Evolutionary conservation across 1,140 invertebrate species (phyloP).

Genomic region (Diorhabda carinulata): DNA sequence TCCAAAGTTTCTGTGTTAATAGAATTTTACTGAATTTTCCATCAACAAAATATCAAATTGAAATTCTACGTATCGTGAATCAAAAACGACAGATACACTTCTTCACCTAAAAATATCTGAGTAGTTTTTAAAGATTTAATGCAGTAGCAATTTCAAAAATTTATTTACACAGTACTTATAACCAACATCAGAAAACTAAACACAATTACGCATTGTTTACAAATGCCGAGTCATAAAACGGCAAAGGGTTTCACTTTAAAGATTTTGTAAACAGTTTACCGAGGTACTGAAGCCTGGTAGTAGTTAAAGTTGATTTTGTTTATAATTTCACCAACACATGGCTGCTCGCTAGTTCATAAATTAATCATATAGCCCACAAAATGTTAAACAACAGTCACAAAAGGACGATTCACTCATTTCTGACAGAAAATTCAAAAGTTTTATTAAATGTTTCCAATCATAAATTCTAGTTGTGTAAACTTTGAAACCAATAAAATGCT

Average conservation of each 20-base stretch:
- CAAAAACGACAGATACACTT: too few relatives aligned
- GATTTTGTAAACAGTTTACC: conserved; percentile 25
- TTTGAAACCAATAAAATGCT: conserved; percentile 6
- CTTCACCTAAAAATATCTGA: not conserved
- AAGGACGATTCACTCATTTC: conserved; percentile 14
- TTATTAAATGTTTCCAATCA: conserved; percentile 14
- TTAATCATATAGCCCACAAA: conserved; percentile 18
- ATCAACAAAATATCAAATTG: too few relatives aligned
- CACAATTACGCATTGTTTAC: conserved; percentile 27
- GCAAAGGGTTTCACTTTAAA: conserved; percentile 25
- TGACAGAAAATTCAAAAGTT: conserved; percentile 11
- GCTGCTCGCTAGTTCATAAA: conserved; percentile 24
- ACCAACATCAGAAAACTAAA: conserved; percentile 20
- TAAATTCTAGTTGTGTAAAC: conserved; percentile 11
- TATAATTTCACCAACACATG: conserved; percentile 27
- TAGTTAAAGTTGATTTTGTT: conserved; percentile 21
- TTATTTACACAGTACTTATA: conserved; percentile 9
- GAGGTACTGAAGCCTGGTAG: conserved; percentile 16
- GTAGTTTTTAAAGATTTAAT: too few relatives aligned
- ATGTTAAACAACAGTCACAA: conserved; percentile 15
- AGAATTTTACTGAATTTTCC: too few relatives aligned
- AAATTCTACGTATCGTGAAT: too few relatives aligned
- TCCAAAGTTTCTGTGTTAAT: too few relatives aligned
- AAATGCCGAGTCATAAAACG: conserved; percentile 24
- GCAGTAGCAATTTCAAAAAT: not conserved